Conservation (phyloP, 2,888 invertebrate genomes). For the Entomobrya multifasciata region DNA sequence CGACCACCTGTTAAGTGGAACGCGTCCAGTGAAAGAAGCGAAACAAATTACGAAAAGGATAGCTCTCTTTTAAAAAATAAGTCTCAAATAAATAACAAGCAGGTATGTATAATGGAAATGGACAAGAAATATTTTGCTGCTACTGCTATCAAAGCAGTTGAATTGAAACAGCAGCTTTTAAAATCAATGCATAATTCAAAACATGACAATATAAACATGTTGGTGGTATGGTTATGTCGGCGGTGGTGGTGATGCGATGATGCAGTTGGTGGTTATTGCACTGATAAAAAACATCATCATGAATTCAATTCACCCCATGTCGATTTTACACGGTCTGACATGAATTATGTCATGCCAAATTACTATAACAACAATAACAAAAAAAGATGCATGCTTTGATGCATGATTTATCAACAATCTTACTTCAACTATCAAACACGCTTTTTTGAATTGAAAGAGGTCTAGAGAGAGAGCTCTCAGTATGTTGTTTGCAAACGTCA, state of each 20-base stretch:
- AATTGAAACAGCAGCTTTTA: slow-evolving; percentile 38
- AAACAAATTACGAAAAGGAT: slow-evolving; percentile 52
- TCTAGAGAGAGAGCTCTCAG: neutral
- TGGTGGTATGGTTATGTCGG: neutral
- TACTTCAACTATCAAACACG: slow-evolving; percentile 27
- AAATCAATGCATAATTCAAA: slow-evolving; percentile 47
- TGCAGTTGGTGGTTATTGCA: slow-evolving; percentile 11
- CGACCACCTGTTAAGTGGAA: slow-evolving; percentile 64
- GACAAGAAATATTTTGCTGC: neutral
- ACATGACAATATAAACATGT: slow-evolving; percentile 51
- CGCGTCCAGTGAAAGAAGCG: slow-evolving; percentile 53
- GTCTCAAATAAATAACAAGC: neutral
- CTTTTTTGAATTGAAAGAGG: slow-evolving; percentile 4
- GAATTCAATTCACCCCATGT: slow-evolving; percentile 66
- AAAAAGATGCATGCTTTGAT: neutral
- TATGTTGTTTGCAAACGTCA: slow-evolving; percentile 43
- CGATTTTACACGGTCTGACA: slow-evolving; percentile 54
- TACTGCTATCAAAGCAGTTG: slow-evolving; percentile 16
- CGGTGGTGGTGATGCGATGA: neutral
- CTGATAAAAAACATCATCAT: slow-evolving; percentile 51
- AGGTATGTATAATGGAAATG: neutral
- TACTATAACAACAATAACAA: neutral
- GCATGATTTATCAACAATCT: slow-evolving; percentile 45
- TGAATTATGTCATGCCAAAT: slow-evolving; percentile 47
- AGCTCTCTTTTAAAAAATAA: slow-evolving; percentile 32